Evolutionary conservation across 2,113 vertebrate genomes (phyloP), one percentile per base, ranked within the genome.

Genomic region (Orycteropus afer): DNA sequence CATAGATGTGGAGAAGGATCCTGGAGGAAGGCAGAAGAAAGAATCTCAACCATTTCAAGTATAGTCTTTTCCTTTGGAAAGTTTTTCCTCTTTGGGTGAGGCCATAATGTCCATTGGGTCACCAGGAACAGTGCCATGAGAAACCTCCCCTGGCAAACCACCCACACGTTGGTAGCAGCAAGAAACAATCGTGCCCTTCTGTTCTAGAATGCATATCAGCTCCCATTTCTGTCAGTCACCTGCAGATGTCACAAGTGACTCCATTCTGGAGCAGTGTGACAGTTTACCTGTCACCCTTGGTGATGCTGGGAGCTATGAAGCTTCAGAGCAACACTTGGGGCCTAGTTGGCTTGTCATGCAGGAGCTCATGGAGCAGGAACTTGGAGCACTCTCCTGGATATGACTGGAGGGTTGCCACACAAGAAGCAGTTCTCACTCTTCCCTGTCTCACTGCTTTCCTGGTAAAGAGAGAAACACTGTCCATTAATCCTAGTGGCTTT

Each of bases 261-360:
- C 45, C 2, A 20, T 25, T 85, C 81, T 0, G 51, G 90, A 25
- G 27, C 85, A 22, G 67, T 0, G 0, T 69, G 89, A 91, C 97
- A 95, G 91, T 61, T 90, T 88, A 91, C 89, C 84, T 94, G 94
- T 92, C 96, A 95, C 94, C 92, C 78, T 86, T 89, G 94, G 92
- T 74, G 20, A 65, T 45, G 90, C 95, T 91, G 74, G 92, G 74
- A 96, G 97, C 90, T 76, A 23, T 95, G 96, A 91, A 94, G 86
- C 76, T 94, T 95, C 65, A 14, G 93, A 89, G 69, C 79, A 82
- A 57, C 86, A 23, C 10, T n/a, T 2, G 79, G 91, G 83, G 51
- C 77, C 65, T 2, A n/a, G 73, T 1, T 89, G 73, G 40, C 55
- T 94, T 79, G 49, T 86, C 45, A 20, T 27, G 23, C 74, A 74